These are phyloP conservation scores for Orcinus orca DNA, from an alignment of 2,113 vertebrate genomes.

Conservation along the genomic window DNA sequence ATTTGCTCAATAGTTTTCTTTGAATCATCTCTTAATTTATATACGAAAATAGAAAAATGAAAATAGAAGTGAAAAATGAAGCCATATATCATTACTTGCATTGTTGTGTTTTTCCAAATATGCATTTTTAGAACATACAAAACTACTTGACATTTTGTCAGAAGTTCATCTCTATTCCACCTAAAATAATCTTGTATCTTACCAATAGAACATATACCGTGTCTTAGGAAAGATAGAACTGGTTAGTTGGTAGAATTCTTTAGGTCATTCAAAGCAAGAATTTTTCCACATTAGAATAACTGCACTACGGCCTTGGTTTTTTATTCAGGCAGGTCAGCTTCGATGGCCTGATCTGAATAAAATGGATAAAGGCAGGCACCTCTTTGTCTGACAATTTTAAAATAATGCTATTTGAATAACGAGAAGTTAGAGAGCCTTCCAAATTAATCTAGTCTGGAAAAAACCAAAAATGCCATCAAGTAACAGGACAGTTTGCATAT, in stretches of 20 bases:
- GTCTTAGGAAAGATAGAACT: background rate
- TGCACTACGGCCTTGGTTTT: background rate
- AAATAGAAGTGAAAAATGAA: background rate
- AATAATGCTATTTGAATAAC: conserved; percentile 60
- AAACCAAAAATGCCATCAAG: conserved; percentile 66
- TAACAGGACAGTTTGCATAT: conserved; percentile 71
- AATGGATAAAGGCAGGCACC: conserved; percentile 25
- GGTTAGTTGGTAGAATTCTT: background rate
- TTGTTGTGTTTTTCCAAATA: background rate
- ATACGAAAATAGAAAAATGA: background rate
- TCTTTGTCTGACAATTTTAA: conserved; percentile 54
- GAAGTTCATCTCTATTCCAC: background rate
- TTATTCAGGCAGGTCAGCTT: background rate
- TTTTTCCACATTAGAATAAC: background rate
- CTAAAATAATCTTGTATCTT: background rate
- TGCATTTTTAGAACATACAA: background rate
- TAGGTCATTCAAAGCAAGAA: background rate
- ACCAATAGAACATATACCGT: background rate
- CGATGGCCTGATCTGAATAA: conserved; percentile 52
- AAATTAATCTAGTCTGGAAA: conserved; percentile 72
- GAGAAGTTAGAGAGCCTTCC: conserved; percentile 42
- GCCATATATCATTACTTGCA: background rate
- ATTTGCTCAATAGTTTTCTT: background rate
- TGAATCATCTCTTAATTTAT: background rate
- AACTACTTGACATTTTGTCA: background rate